These are phyloP conservation scores for Boloria selene DNA, from an alignment of 2,888 invertebrate genomes.

Conservation along the genomic window DNA sequence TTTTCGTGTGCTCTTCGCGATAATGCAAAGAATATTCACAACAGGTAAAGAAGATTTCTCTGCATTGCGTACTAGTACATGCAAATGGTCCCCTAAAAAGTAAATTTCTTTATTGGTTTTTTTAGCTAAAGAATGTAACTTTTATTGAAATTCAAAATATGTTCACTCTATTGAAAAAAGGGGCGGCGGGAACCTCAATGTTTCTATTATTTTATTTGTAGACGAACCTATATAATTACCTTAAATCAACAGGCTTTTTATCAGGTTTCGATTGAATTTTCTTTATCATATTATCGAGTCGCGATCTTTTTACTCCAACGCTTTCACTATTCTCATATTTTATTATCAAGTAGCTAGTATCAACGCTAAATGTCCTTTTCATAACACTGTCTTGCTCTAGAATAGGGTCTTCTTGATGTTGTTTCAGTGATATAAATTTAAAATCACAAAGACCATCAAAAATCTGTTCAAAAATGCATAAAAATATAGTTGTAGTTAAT, in stretches of 20 bases:
- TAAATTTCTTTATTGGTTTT: slow-evolving; percentile 7
- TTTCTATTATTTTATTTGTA: neutral
- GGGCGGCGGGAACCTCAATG: too few relatives aligned
- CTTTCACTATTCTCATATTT: slow-evolving; percentile 59
- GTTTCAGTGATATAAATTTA: slow-evolving; percentile 59
- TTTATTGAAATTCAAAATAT: neutral
- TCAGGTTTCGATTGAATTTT: slow-evolving; percentile 53
- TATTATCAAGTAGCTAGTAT: slow-evolving; percentile 67
- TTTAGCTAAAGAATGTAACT: neutral
- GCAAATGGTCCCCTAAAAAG: slow-evolving; percentile 70
- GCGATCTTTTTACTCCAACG: slow-evolving; percentile 49
- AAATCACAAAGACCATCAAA: slow-evolving; percentile 57
- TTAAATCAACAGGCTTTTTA: slow-evolving; percentile 64
- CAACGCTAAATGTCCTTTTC: slow-evolving; percentile 55
- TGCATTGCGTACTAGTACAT: slow-evolving; percentile 69
- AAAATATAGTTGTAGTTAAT: neutral
- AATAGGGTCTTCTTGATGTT: slow-evolving; percentile 41
- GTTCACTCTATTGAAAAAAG: too few relatives aligned
- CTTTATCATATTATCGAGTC: slow-evolving; percentile 53
- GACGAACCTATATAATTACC: slow-evolving; percentile 47
- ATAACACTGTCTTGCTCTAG: slow-evolving; percentile 54
- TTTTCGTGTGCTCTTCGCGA: slow-evolving; percentile 74
- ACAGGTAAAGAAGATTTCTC: slow-evolving; percentile 74
- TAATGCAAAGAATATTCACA: slow-evolving; percentile 77
- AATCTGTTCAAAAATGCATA: slow-evolving; percentile 46